phyloP scores from a whole-genome alignment of 2,797 vertebrate genomes.

The Hirundo rustica region DNA sequence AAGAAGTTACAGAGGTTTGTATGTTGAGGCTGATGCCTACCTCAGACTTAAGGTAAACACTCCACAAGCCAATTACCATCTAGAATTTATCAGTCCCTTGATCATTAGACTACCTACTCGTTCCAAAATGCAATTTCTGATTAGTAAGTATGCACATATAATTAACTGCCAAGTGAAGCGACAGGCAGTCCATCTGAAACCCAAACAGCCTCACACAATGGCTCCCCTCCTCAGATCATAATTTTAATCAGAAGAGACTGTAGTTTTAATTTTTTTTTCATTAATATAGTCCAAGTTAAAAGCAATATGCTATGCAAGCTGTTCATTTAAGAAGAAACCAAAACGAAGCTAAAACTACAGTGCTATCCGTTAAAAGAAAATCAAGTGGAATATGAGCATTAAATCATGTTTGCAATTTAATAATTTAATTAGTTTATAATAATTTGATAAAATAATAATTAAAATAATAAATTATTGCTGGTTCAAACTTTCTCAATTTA shows the following conservation, averaged over 20 bases:
- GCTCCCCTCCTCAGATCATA: rapidly evolving
- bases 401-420: background rate
- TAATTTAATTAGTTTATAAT: no score
- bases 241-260: background rate
- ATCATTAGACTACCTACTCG: background rate
- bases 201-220: background rate
- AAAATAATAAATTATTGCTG: background rate
- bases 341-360: background rate
- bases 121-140: background rate
- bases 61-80: background rate
- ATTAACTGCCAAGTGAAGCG: background rate
- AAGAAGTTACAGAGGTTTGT: background rate
- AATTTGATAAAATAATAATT: no score
- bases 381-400: background rate
- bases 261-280: background rate
- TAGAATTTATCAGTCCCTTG: background rate
- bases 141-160: background rate
- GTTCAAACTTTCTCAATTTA: background rate
- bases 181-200: background rate
- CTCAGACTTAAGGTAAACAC: background rate
- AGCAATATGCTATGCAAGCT: background rate
- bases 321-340: background rate
- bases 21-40: background rate
- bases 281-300: background rate
- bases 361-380: background rate